Conservation (phyloP, 2,113 vertebrate genomes). For the Anguilla japonica region DNA sequence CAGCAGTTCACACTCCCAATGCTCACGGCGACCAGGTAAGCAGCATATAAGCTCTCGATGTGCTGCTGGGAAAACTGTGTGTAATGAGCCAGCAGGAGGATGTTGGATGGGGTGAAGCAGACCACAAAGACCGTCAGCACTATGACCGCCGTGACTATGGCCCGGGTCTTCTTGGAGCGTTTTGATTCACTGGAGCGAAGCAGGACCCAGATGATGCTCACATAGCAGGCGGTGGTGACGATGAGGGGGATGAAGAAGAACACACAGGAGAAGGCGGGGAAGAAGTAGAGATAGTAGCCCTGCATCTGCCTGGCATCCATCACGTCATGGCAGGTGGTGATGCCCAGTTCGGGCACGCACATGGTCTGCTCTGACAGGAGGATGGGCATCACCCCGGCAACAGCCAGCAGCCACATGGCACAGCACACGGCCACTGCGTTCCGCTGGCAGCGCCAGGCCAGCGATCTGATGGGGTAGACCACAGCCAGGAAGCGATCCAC, state of each 20-base stretch:
- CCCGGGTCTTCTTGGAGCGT: too few species aligned
- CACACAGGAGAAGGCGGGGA: conserved; percentile 77
- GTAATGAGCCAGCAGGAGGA: conserved; percentile 86
- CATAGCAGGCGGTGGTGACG: too few species aligned
- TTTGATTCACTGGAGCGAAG: too few species aligned
- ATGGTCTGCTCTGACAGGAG: too few species aligned
- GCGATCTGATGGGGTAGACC: too few species aligned
- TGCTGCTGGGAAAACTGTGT: conserved; percentile 58
- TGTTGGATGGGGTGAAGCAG: conserved; percentile 90
- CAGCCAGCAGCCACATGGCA: too few species aligned
- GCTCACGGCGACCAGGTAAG: conserved; percentile 83
- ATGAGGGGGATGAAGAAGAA: conserved; percentile 86
- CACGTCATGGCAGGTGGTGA: conserved; percentile 85
- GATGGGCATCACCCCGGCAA: too few species aligned
- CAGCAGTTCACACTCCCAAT: conserved; percentile 88
- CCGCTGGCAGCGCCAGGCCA: too few species aligned
- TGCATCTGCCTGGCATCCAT: conserved; percentile 66
- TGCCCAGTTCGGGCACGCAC: too few species aligned
- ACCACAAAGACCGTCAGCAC: conserved; percentile 84
- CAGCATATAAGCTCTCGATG: conserved; percentile 76
- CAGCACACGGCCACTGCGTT: too few species aligned
- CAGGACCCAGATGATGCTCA: too few species aligned
- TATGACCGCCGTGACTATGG: conserved; percentile 30
- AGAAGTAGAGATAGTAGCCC: conserved; percentile 80
- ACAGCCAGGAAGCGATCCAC: too few species aligned